Conservation (phyloP, 1,140 invertebrate species). For the Harlomillsia oculata region DNA sequence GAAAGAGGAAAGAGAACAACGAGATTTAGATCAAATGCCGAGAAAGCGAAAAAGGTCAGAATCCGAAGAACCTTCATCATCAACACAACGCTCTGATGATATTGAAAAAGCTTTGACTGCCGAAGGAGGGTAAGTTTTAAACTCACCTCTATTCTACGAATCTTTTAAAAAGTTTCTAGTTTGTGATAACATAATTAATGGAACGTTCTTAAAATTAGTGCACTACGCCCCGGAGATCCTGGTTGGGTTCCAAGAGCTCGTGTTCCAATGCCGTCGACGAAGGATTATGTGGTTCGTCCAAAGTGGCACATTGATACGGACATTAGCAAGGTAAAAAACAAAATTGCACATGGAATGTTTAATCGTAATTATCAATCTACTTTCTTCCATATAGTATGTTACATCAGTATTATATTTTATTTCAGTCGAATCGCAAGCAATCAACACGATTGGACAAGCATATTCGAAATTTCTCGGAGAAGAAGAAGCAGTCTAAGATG, state of each 20-base stretch:
- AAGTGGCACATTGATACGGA: constrained; percentile 81
- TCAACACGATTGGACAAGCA: constrained; percentile 76
- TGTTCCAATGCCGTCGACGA: constrained; percentile 88
- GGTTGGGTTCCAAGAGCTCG: constrained; percentile 90
- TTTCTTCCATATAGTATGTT: too few relatives aligned
- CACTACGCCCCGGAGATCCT: constrained; percentile 78
- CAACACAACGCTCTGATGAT: constrained; percentile 39
- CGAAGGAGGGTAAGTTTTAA: constrained; percentile 48
- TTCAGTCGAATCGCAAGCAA: constrained; percentile 66
- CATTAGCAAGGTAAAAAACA: constrained; percentile 56
- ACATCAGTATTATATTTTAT: constrained; percentile 37
- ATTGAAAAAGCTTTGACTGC: constrained; percentile 51
- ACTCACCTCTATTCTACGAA: constrained; percentile 8
- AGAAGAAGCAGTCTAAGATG: constrained; percentile 64
- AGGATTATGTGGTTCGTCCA: constrained; percentile 91
- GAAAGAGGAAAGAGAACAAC: constrained; percentile 75
- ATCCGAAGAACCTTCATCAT: constrained; percentile 37
- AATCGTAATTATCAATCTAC: constrained; percentile 4
- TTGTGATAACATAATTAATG: not conserved
- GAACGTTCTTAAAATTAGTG: constrained; percentile 33
- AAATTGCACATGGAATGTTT: constrained; percentile 15
- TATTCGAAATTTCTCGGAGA: constrained; percentile 77
- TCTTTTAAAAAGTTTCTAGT: constrained; percentile 5
- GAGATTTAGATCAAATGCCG: constrained; percentile 80
- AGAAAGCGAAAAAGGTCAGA: constrained; percentile 51